These are phyloP conservation scores for Cinclus mexicanus DNA, from an alignment of 2,113 vertebrate species.

Conservation along the genomic window DNA sequence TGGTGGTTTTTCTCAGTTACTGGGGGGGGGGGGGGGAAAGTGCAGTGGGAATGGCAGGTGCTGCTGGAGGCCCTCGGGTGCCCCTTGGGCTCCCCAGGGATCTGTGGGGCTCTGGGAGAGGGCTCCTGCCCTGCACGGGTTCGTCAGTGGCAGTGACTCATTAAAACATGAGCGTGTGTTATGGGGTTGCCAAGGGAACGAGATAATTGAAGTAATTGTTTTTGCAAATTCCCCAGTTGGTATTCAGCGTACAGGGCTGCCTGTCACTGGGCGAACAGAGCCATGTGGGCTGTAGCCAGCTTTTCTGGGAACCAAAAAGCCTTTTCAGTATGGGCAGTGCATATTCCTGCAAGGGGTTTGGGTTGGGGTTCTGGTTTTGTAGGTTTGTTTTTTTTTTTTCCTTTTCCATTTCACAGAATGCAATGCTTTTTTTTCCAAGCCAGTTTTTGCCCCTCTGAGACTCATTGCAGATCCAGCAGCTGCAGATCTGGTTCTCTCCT, in stretches of 20 bases:
- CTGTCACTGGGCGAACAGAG: background rate
- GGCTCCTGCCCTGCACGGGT: background rate
- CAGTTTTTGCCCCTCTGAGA: conserved; percentile 6
- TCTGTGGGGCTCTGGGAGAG: background rate
- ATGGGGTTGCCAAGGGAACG: background rate
- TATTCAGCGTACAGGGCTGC: background rate
- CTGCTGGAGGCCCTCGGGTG: background rate
- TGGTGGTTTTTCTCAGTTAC: background rate
- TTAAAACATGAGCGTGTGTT: background rate
- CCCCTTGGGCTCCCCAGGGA: background rate
- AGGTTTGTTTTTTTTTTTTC: accelerated
- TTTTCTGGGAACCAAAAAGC: background rate
- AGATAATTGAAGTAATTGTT: conserved; percentile 41
- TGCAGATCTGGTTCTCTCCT: conserved; percentile 37
- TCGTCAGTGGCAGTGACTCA: background rate
- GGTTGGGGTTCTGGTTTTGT: background rate
- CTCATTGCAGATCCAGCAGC: background rate
- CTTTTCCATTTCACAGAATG: background rate
- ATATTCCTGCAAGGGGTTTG: background rate
- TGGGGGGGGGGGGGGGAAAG: accelerated
- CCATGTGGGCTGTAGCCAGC: background rate
- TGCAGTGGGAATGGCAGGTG: background rate
- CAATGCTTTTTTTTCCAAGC: background rate
- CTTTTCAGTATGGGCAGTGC: background rate
- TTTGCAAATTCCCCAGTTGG: background rate